Base-by-base conservation (phyloP, 2,113 vertebrate genomes). In the Cnemophilus loriae region DNA sequence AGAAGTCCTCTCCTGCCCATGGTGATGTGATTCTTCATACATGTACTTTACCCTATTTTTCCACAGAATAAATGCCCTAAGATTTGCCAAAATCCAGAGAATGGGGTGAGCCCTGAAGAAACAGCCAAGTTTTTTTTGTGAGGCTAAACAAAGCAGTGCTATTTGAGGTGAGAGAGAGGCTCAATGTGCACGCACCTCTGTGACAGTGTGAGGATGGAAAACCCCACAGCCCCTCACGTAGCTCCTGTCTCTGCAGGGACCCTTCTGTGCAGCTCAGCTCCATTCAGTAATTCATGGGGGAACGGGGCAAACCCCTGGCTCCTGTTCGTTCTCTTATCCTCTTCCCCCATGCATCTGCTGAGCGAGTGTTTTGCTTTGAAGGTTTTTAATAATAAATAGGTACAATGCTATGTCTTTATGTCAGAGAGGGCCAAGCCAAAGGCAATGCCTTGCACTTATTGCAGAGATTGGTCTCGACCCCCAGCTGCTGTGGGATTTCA, bases 211-310 rank as follows among this genome's bases (percentile, higher is more conserved):
- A 3, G 80, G 57, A 56, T 55, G n/a, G 11, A 42, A 47, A 41
- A 39, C 33, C 27, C 39, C 47, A 8, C 0, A 5, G 53, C 22
- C 35, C 53, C 49, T 56, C 3, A 0, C 0, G 0, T 3, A 46
- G 37, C 63, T 74, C 30, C 44, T 16, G 24, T 7, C 9, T 64
- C 26, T 73, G 28, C 27, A 67, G 44, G 41, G 26, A 16, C 49
- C 11, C 64, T 3, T 37, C 23, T 44, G 13, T 2, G 17, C 37
- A 37, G 17, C 67, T 53, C 53, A 57, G 16, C 17, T 50, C 39
- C 59, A 22, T 42, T 47, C 44, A 35, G 49, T 4, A 41, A 49
- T 4, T 39, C 32, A 5, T 9, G 67, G 35, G 80, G 74, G 32
- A 84, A n/a, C 1, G 1, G 59, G 47, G 32, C 9, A 56, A 90